Conservation (phyloP, 2,888 invertebrate species). For the Diaperis boleti region DNA sequence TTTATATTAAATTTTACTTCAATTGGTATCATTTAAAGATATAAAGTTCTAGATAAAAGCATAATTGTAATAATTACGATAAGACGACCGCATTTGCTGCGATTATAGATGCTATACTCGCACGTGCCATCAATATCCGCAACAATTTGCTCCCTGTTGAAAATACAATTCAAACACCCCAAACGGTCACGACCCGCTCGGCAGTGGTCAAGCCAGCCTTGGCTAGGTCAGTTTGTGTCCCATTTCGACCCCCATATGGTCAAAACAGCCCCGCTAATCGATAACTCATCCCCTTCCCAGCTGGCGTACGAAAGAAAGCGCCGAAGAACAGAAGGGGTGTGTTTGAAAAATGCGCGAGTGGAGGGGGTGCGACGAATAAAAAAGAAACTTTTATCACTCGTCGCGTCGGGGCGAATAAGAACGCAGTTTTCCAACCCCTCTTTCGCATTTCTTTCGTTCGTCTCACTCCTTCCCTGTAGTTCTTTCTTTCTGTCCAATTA, state of each 20-base stretch:
- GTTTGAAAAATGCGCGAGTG: slow-evolving; percentile 53
- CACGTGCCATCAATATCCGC: too few species aligned
- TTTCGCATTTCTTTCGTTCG: slow-evolving; percentile 49
- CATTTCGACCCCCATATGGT: slow-evolving; percentile 13
- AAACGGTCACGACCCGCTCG: too few species aligned
- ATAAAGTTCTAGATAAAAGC: too few species aligned
- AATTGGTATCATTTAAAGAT: too few species aligned
- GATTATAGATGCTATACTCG: too few species aligned
- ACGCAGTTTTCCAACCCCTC: slow-evolving; percentile 54
- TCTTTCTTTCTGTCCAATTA: slow-evolving; percentile 55
- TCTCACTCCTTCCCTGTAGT: slow-evolving; percentile 33
- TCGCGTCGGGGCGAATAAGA: slow-evolving; percentile 55
- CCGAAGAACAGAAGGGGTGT: slow-evolving; percentile 52
- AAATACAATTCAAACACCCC: too few species aligned
- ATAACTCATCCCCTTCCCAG: slow-evolving; percentile 5
- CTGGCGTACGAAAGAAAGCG: background rate
- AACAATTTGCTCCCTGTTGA: too few species aligned
- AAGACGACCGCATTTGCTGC: too few species aligned
- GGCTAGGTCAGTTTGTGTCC: slow-evolving; percentile 20
- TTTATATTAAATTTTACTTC: too few species aligned
- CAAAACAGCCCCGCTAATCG: slow-evolving; percentile 4
- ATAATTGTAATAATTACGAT: too few species aligned
- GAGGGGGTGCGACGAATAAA: slow-evolving; percentile 50
- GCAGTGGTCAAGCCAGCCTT: slow-evolving; percentile 14
- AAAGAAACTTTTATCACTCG: slow-evolving; percentile 54